phyloP scores from a whole-genome alignment of 2,113 vertebrate genomes.

The Vombatus ursinus region DNA sequence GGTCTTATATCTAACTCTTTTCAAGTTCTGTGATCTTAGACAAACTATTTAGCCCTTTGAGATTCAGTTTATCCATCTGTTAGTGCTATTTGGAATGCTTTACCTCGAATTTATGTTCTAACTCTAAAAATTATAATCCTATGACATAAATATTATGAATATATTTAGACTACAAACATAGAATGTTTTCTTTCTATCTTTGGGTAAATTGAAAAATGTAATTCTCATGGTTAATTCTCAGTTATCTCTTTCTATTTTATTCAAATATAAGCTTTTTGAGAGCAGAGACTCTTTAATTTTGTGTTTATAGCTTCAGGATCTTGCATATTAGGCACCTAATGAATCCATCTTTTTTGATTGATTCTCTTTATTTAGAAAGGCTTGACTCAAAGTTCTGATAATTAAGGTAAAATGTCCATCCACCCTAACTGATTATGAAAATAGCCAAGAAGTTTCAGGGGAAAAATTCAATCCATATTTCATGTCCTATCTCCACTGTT shows the following conservation, averaged over 20 bases:
- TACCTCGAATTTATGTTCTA: too few species aligned
- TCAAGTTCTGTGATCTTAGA: neutral
- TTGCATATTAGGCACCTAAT: neutral
- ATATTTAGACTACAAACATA: too few species aligned
- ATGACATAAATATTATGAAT: too few species aligned
- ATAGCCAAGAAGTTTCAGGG: neutral
- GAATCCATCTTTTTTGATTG: neutral
- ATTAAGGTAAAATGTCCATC: neutral
- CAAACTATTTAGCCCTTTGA: neutral
- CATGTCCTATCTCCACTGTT: neutral
- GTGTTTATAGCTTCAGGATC: neutral
- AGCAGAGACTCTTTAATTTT: neutral
- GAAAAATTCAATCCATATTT: neutral
- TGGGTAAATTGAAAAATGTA: neutral
- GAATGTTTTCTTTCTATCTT: too few species aligned
- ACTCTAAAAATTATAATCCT: too few species aligned
- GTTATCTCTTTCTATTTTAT: neutral
- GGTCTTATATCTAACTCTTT: neutral
- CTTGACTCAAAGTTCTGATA: neutral
- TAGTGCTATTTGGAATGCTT: too few species aligned
- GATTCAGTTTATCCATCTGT: too few species aligned
- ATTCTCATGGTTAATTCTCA: neutral
- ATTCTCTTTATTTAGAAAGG: neutral
- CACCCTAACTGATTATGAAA: neutral
- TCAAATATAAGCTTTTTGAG: neutral